These are phyloP conservation scores for Parnassius orleans DNA, from an alignment of 2,888 invertebrate genomes.

Conservation along the genomic window DNA sequence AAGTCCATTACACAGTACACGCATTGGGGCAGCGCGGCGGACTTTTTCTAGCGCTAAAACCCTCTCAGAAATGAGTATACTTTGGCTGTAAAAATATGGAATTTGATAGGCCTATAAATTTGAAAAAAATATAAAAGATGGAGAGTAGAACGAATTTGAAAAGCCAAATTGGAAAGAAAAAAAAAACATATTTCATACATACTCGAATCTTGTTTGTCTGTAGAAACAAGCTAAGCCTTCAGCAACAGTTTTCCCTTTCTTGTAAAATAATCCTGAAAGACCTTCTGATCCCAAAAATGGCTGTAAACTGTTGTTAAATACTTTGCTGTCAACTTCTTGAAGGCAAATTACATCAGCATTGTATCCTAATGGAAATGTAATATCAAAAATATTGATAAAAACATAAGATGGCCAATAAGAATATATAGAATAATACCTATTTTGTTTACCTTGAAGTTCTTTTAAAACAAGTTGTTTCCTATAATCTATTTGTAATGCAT, in stretches of 20 bases:
- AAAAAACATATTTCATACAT: constrained; percentile 34
- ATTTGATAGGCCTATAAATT: no score
- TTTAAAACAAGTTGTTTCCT: constrained; percentile 91
- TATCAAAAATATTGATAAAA: background rate
- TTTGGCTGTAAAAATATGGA: no score
- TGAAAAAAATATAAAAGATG: no score
- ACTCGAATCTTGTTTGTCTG: constrained; percentile 85
- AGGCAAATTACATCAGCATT: constrained; percentile 94
- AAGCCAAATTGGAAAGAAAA: no score
- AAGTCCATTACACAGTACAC: no score
- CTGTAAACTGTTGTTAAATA: constrained; percentile 85
- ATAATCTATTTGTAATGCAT: constrained; percentile 91
- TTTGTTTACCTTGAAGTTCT: constrained; percentile 85
- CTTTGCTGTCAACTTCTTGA: constrained; percentile 94
- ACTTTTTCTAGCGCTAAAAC: no score
- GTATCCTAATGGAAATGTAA: constrained; percentile 82
- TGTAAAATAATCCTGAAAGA: constrained; percentile 82
- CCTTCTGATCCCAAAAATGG: constrained; percentile 80
- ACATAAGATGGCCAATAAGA: background rate
- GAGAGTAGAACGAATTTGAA: no score
- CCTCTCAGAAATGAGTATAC: no score
- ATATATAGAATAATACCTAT: background rate
- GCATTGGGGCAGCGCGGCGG: no score
- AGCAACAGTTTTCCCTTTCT: constrained; percentile 86
- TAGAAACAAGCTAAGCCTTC: constrained; percentile 93